A percentile compares a stretch with the other conserved stretches of the same genome.
Evolutionary conservation across 2,797 vertebrate genomes (phyloP).

Genomic region (Channa striata): DNA sequence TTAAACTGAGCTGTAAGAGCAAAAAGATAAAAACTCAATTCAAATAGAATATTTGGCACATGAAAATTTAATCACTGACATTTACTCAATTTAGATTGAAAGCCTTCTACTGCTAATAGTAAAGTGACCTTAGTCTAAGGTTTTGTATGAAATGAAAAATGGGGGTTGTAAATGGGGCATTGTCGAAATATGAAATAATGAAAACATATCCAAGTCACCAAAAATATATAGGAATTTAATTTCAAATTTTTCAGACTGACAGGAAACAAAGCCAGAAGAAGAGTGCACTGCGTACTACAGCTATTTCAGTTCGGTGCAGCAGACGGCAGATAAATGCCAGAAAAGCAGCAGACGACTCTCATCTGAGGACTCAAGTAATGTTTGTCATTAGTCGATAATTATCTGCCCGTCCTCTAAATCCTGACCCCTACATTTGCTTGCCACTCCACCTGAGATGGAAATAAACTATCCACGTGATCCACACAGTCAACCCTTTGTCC

Average conservation of each 20-base stretch:
- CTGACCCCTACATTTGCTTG: constrained; percentile 36
- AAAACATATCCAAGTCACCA: constrained; percentile 14
- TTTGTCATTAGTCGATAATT: constrained; percentile 55
- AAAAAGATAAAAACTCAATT: constrained; percentile 18
- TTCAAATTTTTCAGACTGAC: constrained; percentile 21
- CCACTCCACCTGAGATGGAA: constrained; percentile 22
- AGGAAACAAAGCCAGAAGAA: constrained; percentile 29
- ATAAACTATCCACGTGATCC: constrained; percentile 40
- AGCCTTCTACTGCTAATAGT: constrained; percentile 18
- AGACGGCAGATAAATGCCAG: constrained; percentile 32
- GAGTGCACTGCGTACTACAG: neutral
- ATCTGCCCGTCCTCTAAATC: constrained; percentile 47
- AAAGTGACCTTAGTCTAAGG: constrained; percentile 23
- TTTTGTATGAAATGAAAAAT: constrained; percentile 12
- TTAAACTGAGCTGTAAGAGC: constrained; percentile 26
- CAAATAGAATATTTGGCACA: constrained; percentile 25
- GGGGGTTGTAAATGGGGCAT: constrained; percentile 10
- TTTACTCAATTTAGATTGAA: constrained; percentile 43
- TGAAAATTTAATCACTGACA: constrained; percentile 45
- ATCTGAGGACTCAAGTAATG: constrained; percentile 34
- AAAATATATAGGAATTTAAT: constrained; percentile 9
- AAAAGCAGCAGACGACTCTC: constrained; percentile 44
- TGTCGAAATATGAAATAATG: neutral
- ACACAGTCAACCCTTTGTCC: constrained; percentile 27
- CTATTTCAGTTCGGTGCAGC: constrained; percentile 20